Base-by-base conservation (phyloP, 2,888 invertebrate genomes). In the Brachyopa scutellaris region DNA sequence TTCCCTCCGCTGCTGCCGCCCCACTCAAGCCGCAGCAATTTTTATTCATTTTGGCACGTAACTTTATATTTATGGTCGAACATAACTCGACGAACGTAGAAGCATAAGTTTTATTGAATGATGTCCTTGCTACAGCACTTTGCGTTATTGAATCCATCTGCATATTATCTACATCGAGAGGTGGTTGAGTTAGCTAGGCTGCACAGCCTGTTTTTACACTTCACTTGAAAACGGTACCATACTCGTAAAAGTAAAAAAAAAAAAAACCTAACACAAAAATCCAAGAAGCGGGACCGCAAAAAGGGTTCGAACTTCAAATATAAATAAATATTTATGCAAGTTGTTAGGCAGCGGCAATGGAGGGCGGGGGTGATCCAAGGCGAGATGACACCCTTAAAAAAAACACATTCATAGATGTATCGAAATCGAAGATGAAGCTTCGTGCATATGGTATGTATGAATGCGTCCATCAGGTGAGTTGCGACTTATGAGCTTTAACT, bases 71-170 rank as follows among this genome's bases (percentile, higher is more conserved):
- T 85, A 85, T 85, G 85, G 77, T 66, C 64, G 82, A 85, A 79
- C 84, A 85, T 85, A 85, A 85, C 84, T 83, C 85, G 79, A 80
- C 85, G 84, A 83, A 80, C 83, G 77, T 85, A 77, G 64, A 73
- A 72, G 85, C 85, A 85, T 85, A 85, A 85, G 85, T 85, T 85
- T 85, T 85, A 85, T 85, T 85, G 85, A 85, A 85, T 85, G 85
- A 85, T 85, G 83, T 84, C 78, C 83, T 78, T 78, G 78, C 83
- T 62, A 62, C 83, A 85, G 84, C 85, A 85, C 85, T 85, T 85
- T 85, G 74, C 84, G 85, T 85, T 85, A 85, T 85, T 85, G 85
- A 85, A 85, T 85, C 85, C 85, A 85, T 85, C 85, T 85, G 82
- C 85, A 85, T 85, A 84, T 82, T 76, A 79, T 82, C 74, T 51